These are phyloP conservation scores for Yponomeuta plumbellus DNA, from an alignment of 2,888 invertebrate species.

Conservation along the genomic window DNA sequence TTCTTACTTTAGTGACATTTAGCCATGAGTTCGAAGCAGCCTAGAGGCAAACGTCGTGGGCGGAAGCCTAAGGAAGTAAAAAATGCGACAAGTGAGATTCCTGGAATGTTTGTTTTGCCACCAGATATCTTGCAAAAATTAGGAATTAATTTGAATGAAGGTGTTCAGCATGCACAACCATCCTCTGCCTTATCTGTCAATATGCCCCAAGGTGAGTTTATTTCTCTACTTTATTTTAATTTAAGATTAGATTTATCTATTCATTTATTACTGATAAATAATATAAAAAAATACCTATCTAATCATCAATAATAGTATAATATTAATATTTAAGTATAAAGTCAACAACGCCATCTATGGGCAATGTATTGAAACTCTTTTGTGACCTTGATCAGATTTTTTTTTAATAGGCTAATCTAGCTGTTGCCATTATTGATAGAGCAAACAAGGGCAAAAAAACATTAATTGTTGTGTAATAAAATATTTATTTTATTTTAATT, in stretches of 20 bases:
- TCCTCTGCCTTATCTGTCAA: conserved; percentile 3
- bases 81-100: conserved; percentile 19
- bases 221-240: no score
- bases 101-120: conserved; percentile 59
- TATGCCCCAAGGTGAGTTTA: neutral
- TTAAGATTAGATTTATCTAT: conserved; percentile 5
- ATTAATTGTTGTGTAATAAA: no score
- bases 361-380: no score
- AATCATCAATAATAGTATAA: no score
- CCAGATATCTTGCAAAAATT: conserved; percentile 63
- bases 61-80: conserved; percentile 10
- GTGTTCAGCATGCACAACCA: conserved; percentile 28
- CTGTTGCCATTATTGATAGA: no score
- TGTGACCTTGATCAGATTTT: no score
- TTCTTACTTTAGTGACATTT: neutral
- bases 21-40: neutral
- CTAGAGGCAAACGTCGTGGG: neutral
- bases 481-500: no score
- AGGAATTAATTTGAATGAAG: conserved; percentile 51
- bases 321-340: no score
- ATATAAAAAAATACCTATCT: neutral
- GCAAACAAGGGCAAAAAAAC: no score
- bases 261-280: neutral
- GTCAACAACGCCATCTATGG: no score
- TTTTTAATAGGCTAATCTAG: no score